Base-by-base conservation (phyloP, 2,888 invertebrate species). In the Dryocosmus kuriphilus region DNA sequence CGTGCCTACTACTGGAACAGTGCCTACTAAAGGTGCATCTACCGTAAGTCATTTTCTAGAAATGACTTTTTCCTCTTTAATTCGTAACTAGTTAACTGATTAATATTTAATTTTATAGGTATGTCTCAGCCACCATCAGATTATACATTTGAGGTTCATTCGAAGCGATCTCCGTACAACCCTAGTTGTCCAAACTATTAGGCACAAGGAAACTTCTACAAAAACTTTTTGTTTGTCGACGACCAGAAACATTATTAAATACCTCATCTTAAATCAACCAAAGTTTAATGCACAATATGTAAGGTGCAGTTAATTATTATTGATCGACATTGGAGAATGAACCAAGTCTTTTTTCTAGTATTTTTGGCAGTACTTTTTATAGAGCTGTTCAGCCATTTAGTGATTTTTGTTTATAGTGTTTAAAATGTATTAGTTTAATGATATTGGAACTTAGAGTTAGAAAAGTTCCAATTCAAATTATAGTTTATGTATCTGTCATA, bases 101-200 rank as follows among this genome's bases (percentile, higher is more conserved):
- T 0, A 16, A 41, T 46, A 4, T 51, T 27, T 71, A 2, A 27
- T 7, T 65, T 51, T 51, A 30, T n/a, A 71, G 71, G 2, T 5
- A 71, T 51, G 71, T 51, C 71, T 5, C 71, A 71, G 19, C 71
- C 71, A 27, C 71, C 71, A 71, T 51, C 71, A 11, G 46, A 30
- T 19, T 71, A 71, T 19, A 51, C 71, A 51, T 30, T 19, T 19
- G 71, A 71, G 30, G 30, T 27, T 32, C 51, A 71, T 27, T 46
- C 71, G 27, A 71, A 71, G 46, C 71, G 51, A 27, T 71, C 71
- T 9, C 51, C 71, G 1, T 71, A 71, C 71, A 71, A 71, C n/a
- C 71, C 71, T n/a, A 71, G 32, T 51, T 71, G 51, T 51, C 71
- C 71, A 11, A 71, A 71, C 30, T 14, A 1, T n/a, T 71, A 71